Conservation (phyloP, 2,113 vertebrate species). For the Caranx melampygus region DNA sequence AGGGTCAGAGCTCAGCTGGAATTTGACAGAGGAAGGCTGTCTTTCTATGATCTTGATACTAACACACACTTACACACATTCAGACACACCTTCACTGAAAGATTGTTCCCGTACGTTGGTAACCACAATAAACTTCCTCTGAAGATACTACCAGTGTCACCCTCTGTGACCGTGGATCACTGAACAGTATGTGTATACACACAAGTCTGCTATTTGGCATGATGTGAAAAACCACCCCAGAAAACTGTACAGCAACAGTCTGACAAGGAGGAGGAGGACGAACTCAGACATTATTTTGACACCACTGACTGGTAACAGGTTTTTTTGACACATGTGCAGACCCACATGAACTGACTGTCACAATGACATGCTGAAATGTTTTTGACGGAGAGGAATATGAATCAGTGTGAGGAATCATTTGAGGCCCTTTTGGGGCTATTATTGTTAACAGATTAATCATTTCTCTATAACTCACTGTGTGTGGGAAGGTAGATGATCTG, state of each 20-base stretch:
- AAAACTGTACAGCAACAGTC: too few species aligned
- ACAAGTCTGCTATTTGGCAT: too few species aligned
- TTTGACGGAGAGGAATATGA: too few species aligned
- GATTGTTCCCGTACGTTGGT: background rate
- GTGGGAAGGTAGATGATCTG: background rate
- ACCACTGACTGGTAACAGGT: too few species aligned
- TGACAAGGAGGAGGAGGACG: too few species aligned
- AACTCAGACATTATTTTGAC: too few species aligned
- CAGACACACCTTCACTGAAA: conserved; percentile 10
- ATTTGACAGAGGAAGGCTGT: conserved; percentile 5
- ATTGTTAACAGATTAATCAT: background rate
- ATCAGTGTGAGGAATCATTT: too few species aligned
- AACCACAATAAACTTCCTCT: background rate
- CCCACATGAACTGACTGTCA: too few species aligned
- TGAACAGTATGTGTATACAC: background rate
- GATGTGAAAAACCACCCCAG: too few species aligned
- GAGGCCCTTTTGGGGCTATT: too few species aligned
- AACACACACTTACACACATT: conserved; percentile 27
- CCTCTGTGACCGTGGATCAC: background rate
- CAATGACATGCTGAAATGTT: too few species aligned
- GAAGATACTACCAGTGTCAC: conserved; percentile 11
- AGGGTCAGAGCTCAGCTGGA: conserved; percentile 31
- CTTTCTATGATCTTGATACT: background rate
- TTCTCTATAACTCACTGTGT: background rate
- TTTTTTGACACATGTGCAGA: too few species aligned